A percentile compares a stretch with the other conserved stretches of the same genome.
These are phyloP conservation scores for Crenuchus spilurus DNA, from an alignment of 2,797 vertebrate species.

Conservation along the genomic window DNA sequence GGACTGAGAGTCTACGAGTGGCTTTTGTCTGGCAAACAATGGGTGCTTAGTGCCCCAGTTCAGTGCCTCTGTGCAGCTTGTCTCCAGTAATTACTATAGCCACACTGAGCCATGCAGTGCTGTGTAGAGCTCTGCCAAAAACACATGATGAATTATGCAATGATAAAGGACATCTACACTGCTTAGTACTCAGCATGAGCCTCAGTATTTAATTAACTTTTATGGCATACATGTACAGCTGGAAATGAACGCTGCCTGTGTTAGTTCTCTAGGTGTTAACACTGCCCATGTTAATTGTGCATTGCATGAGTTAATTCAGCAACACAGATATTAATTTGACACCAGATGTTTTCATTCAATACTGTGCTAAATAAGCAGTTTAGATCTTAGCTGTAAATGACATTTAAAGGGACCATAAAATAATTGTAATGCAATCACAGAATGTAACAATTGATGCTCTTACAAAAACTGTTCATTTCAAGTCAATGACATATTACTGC, in stretches of 20 bases:
- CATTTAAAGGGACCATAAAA: too few species aligned
- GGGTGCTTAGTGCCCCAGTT: conserved; percentile 61
- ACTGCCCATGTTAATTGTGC: too few species aligned
- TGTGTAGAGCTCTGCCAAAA: conserved; percentile 50
- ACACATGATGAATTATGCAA: conserved; percentile 63
- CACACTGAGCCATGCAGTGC: conserved; percentile 48
- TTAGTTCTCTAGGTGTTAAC: neutral
- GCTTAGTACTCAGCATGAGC: neutral
- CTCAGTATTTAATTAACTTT: neutral
- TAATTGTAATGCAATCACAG: too few species aligned
- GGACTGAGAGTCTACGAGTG: conserved; percentile 20
- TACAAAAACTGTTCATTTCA: too few species aligned
- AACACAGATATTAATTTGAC: too few species aligned
- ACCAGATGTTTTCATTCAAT: too few species aligned
- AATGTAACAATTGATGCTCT: too few species aligned
- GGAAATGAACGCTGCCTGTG: neutral
- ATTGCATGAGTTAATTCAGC: neutral
- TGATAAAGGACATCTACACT: neutral
- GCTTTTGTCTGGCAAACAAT: conserved; percentile 76
- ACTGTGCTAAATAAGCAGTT: too few species aligned
- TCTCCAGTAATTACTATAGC: conserved; percentile 70
- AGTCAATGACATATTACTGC: too few species aligned
- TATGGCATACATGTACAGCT: neutral
- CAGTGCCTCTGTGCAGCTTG: conserved; percentile 68
- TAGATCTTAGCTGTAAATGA: too few species aligned